A percentile compares a stretch with the other conserved stretches of the same genome.
Evolutionary conservation across 2,797 vertebrate species (phyloP).

Genomic region (Natrix natrix): DNA sequence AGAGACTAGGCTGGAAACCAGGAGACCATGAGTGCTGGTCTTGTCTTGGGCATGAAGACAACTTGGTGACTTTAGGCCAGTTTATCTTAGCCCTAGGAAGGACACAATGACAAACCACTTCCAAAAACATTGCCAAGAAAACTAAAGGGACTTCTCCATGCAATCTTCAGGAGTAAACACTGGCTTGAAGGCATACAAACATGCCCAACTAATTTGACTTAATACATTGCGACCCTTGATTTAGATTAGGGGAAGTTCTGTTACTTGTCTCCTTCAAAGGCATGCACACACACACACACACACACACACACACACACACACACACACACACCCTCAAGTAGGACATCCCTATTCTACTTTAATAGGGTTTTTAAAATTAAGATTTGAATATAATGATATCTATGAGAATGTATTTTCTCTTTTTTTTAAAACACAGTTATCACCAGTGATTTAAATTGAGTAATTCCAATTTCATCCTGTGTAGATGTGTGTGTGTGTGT

Average conservation of each 20-base stretch:
- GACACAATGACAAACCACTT: background rate
- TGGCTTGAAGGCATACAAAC: background rate
- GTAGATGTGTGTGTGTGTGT: background rate
- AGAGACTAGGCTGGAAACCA: background rate
- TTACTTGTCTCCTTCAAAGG: background rate
- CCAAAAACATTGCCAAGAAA: background rate
- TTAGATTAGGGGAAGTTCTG: background rate
- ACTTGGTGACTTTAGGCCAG: background rate
- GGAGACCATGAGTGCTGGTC: background rate
- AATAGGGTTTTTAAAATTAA: background rate
- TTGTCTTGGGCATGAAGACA: background rate
- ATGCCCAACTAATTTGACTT: background rate
- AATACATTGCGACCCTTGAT: background rate
- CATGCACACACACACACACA: background rate
- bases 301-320: too few species aligned
- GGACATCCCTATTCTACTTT: conserved; percentile 34
- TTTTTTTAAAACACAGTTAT: background rate
- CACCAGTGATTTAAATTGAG: conserved; percentile 62
- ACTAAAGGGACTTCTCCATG: background rate
- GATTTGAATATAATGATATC: background rate
- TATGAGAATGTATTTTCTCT: background rate
- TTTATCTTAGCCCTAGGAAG: background rate
- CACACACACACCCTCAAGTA: background rate
- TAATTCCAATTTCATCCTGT: conserved; percentile 59
- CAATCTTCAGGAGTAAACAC: background rate